Evolutionary conservation across 2,113 vertebrate genomes (phyloP).

Genomic region (Aegypius monachus): DNA sequence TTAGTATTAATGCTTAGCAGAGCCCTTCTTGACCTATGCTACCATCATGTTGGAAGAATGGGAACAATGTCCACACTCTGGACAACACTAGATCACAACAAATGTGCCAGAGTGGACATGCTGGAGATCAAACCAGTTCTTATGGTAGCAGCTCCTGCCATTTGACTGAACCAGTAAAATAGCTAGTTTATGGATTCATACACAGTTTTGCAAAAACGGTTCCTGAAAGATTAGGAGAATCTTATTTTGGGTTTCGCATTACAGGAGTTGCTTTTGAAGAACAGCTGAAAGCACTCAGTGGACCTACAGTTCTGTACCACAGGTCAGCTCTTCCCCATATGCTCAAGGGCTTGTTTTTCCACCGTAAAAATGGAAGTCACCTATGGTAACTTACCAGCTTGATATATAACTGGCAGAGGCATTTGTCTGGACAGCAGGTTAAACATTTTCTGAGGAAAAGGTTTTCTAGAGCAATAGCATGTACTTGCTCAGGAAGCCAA

Average conservation of each 20-base stretch:
- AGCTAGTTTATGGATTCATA: background rate
- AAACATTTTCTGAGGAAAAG: background rate
- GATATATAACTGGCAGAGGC: background rate
- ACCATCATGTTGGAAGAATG: accelerated
- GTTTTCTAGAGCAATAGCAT: background rate
- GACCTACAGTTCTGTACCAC: background rate
- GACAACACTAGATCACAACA: background rate
- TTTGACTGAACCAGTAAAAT: background rate
- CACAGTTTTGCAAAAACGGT: background rate
- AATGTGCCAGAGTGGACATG: accelerated
- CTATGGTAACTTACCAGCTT: background rate
- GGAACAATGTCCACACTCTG: accelerated
- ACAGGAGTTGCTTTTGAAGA: background rate
- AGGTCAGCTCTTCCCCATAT: background rate
- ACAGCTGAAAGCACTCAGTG: background rate
- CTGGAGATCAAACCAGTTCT: background rate
- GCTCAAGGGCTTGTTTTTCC: background rate
- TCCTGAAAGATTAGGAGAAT: background rate
- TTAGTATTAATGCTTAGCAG: background rate
- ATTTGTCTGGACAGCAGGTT: background rate
- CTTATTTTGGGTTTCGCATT: background rate
- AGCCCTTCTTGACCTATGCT: background rate
- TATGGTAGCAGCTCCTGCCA: background rate
- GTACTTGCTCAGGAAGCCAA: background rate
- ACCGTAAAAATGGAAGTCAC: background rate